These are phyloP conservation scores for Novumbra hubbsi DNA, from an alignment of 2,797 vertebrate species.

Conservation along the genomic window DNA sequence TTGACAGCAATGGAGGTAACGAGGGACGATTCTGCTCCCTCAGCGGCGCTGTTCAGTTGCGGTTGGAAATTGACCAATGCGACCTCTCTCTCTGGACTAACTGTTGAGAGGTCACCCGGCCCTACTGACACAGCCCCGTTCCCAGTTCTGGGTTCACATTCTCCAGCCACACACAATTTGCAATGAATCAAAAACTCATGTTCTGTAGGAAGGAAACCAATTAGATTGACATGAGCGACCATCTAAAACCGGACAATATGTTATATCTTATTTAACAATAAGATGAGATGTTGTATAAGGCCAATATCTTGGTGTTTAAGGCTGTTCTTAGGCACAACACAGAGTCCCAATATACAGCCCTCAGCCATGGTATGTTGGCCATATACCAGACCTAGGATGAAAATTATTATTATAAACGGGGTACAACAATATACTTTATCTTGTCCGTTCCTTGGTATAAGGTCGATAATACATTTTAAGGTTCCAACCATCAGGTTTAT, in stretches of 20 bases:
- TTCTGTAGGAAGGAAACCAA: not conserved
- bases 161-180: not conserved
- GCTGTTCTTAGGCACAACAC: no score
- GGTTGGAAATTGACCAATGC: constrained; percentile 44
- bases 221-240: not conserved
- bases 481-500: no score
- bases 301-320: no score
- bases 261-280: no score
- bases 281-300: no score
- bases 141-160: constrained; percentile 26
- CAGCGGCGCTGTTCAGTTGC: constrained; percentile 54
- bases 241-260: not conserved
- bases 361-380: no score
- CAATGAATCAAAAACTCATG: not conserved
- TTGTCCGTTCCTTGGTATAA: no score
- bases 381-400: no score
- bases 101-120: constrained; percentile 37
- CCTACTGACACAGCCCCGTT: constrained; percentile 35
- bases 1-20: constrained; percentile 43
- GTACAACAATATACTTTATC: no score
- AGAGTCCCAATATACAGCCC: no score
- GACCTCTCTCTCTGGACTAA: constrained; percentile 15
- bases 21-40: constrained; percentile 51
- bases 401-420: no score
- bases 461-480: no score